These are phyloP conservation scores for Hypothenemus hampei DNA, from an alignment of 1,140 invertebrate species.

Conservation along the genomic window DNA sequence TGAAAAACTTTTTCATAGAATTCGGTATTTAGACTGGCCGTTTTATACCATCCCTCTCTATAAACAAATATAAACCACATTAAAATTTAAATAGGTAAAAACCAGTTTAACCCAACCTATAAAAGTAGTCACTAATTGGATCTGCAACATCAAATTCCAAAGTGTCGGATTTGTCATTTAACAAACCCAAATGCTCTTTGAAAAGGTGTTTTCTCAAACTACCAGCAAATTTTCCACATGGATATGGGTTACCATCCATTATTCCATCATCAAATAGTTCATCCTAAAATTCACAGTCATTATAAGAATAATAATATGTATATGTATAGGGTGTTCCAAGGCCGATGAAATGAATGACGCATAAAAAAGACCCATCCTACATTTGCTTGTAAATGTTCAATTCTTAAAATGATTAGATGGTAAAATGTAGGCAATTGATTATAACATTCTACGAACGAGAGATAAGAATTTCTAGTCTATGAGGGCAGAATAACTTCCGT, in stretches of 20 bases:
- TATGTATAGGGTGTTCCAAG: too few species aligned
- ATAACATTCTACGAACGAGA: too few species aligned
- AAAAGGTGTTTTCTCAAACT: constrained; percentile 80
- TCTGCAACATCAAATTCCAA: constrained; percentile 61
- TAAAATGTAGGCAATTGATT: too few species aligned
- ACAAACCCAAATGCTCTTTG: constrained; percentile 76
- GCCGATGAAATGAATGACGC: too few species aligned
- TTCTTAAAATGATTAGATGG: too few species aligned
- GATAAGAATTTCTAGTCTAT: too few species aligned
- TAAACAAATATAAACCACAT: neutral
- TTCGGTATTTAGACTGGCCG: constrained; percentile 73
- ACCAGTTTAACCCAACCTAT: constrained; percentile 40
- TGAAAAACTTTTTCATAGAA: constrained; percentile 86
- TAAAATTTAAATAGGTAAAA: too few species aligned
- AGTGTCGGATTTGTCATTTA: constrained; percentile 46
- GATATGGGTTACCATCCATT: constrained; percentile 76
- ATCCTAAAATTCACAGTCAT: constrained; percentile 64
- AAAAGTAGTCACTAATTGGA: constrained; percentile 72
- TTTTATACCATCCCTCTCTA: constrained; percentile 71
- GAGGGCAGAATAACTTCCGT: too few species aligned
- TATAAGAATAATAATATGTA: too few species aligned
- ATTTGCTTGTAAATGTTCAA: too few species aligned
- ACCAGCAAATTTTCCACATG: constrained; percentile 80
- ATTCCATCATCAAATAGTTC: constrained; percentile 70
- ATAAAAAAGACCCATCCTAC: too few species aligned